Conservation (phyloP, 2,113 vertebrate genomes). For the Parus major region DNA sequence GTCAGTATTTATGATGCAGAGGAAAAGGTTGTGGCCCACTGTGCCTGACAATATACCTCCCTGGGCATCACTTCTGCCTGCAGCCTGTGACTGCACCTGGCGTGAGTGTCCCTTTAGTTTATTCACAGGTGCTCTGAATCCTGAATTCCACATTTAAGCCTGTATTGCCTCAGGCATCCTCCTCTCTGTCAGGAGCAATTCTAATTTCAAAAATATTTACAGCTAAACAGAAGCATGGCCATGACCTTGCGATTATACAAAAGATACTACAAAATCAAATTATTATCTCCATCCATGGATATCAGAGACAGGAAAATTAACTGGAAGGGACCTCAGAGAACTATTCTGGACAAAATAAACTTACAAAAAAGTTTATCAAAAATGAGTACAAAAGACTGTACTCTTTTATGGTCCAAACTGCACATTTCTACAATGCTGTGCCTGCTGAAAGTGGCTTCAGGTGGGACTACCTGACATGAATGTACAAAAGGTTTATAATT, state of each 20-base stretch:
- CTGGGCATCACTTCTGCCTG: not conserved
- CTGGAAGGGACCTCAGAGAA: not conserved
- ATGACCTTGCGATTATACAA: not conserved
- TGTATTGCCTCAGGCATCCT: not conserved
- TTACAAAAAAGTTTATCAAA: not conserved
- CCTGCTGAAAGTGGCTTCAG: not conserved
- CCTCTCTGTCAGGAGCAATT: not conserved
- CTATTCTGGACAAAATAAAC: not conserved
- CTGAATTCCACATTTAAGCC: not conserved
- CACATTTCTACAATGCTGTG: not conserved
- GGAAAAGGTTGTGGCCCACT: not conserved
- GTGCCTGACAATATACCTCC: no score
- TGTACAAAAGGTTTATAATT: not conserved
- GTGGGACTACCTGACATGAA: not conserved
- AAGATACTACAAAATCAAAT: not conserved
- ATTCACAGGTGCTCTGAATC: not conserved
- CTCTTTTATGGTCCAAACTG: not conserved
- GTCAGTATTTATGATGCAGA: rapidly evolving
- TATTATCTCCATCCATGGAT: not conserved
- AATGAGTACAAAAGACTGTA: not conserved
- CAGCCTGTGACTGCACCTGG: not conserved
- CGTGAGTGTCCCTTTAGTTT: not conserved
- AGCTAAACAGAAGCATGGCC: not conserved
- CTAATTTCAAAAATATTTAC: not conserved
- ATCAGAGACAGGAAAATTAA: not conserved